Conservation (phyloP, 2,113 vertebrate species). For the Syngnathoides biaculeatus region DNA sequence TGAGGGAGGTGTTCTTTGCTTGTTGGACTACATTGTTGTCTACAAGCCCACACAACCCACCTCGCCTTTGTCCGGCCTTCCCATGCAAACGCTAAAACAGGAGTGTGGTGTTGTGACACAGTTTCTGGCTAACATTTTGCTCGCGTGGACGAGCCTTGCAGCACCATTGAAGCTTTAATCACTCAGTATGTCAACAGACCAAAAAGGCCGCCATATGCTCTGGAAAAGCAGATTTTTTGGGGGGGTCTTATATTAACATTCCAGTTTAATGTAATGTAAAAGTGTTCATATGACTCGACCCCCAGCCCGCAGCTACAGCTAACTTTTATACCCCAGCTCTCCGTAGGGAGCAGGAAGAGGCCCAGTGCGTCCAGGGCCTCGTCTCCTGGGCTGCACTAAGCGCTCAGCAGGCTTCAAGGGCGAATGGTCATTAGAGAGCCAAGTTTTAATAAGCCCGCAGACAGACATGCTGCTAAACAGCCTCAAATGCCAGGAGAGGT, state of each 20-base stretch:
- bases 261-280: constrained; percentile 58
- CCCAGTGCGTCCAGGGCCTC: constrained; percentile 51
- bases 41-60: constrained; percentile 26
- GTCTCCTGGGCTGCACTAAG: constrained; percentile 60
- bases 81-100: constrained; percentile 22
- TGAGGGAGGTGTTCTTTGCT: constrained; percentile 28
- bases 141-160: constrained; percentile 29
- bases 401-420: constrained; percentile 70
- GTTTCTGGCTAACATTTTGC: constrained; percentile 22
- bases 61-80: constrained; percentile 25
- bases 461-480: constrained; percentile 69
- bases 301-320: constrained; percentile 44
- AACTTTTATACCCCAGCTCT: constrained; percentile 54
- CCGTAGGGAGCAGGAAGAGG: constrained; percentile 68
- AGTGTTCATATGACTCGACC: constrained; percentile 55
- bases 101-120: constrained; percentile 52
- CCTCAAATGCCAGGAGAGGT: constrained; percentile 61
- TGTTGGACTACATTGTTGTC: constrained; percentile 52
- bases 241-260: constrained; percentile 54
- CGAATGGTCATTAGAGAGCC: constrained; percentile 67
- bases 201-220: constrained; percentile 6
- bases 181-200: not conserved
- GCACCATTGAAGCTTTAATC: constrained; percentile 34
- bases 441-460: constrained; percentile 71
- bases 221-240: too few species aligned